A percentile compares a stretch with the other conserved stretches of the same genome.
Evolutionary conservation across 2,797 vertebrate species (phyloP).

Genomic region (Orestias chungarensis): DNA sequence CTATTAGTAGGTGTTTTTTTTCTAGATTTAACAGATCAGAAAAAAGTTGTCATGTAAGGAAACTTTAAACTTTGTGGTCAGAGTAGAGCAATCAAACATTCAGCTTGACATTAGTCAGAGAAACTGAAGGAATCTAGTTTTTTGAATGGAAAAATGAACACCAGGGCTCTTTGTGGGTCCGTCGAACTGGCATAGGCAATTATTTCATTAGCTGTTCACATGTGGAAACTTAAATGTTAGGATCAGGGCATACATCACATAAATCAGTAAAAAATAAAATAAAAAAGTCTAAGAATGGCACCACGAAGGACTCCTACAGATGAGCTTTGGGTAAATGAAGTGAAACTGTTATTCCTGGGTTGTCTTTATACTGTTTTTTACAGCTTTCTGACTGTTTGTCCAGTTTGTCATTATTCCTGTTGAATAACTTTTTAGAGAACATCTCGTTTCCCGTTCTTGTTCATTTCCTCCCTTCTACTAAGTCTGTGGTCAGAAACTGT

Average conservation of each 20-base stretch:
- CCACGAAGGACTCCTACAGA: no score
- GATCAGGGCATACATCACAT: neutral
- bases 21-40: neutral
- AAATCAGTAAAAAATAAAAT: no score
- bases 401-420: neutral
- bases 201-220: no score
- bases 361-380: neutral
- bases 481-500: slow-evolving; percentile 1
- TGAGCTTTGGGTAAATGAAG: neutral
- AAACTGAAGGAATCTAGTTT: neutral
- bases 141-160: neutral
- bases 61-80: neutral
- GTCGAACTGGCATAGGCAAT: no score
- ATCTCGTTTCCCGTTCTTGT: slow-evolving; percentile 1
- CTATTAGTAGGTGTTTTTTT: slow-evolving; percentile 81
- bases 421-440: neutral
- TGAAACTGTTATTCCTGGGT: neutral
- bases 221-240: neutral
- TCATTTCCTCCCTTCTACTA: neutral
- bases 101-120: no score
- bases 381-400: neutral
- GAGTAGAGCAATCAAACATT: neutral
- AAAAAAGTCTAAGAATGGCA: no score
- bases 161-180: neutral
- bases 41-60: neutral